These are phyloP conservation scores for Eristalinus sepulchralis DNA, from an alignment of 2,888 invertebrate species.

Conservation along the genomic window DNA sequence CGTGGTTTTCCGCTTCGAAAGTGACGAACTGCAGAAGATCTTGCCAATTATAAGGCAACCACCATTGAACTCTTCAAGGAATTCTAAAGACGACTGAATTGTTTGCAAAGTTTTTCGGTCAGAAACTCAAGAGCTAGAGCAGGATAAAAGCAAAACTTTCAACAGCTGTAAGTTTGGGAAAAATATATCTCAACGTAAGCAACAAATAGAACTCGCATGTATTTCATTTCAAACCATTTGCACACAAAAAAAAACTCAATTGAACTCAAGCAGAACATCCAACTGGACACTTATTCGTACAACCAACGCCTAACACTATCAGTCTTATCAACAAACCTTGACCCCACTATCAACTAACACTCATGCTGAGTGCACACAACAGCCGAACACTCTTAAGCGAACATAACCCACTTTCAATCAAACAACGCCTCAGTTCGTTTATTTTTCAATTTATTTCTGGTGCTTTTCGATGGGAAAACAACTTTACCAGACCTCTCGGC, in stretches of 20 bases:
- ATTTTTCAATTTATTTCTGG: not conserved
- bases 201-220: too few species aligned
- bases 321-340: not conserved
- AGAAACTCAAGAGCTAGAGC: too few species aligned
- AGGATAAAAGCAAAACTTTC: too few species aligned
- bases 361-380: not conserved
- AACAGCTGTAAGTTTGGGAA: too few species aligned
- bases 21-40: too few species aligned
- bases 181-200: not conserved
- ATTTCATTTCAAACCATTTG: too few species aligned
- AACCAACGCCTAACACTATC: not conserved
- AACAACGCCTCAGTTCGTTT: not conserved
- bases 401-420: not conserved
- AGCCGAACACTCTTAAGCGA: not conserved
- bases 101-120: too few species aligned
- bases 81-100: not conserved
- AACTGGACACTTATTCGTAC: not conserved
- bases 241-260: not conserved
- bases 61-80: too few species aligned
- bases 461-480: not conserved
- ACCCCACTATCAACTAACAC: not conserved
- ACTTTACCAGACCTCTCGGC: conserved; percentile 77
- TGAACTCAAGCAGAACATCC: not conserved
- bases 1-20: too few species aligned
- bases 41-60: too few species aligned